A percentile compares a stretch with the other conserved stretches of the same genome.
phyloP scores from a whole-genome alignment of 2,888 invertebrate species.

The Troglohyphantes excavatus region DNA sequence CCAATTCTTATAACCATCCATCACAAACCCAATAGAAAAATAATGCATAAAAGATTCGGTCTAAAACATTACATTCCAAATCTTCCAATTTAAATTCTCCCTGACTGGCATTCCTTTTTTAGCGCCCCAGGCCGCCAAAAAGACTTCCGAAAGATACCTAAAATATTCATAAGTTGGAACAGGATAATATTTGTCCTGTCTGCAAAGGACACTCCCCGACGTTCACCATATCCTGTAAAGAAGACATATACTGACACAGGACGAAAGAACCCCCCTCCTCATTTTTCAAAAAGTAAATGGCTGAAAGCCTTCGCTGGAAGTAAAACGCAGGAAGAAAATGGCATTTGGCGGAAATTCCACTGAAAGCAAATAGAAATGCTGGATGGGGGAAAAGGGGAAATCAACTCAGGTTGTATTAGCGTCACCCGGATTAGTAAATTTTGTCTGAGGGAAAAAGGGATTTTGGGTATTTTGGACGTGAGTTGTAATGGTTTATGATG shows the following conservation, averaged over 20 bases:
- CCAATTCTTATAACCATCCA: no score
- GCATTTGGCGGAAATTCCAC: background rate
- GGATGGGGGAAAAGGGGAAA: background rate
- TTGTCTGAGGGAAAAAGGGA: background rate
- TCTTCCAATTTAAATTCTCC: no score
- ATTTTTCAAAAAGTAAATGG: slow-evolving; percentile 17
- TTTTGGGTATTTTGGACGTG: no score
- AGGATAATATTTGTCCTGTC: background rate
- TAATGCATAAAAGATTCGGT: no score
- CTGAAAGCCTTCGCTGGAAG: background rate
- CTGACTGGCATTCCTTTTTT: no score
- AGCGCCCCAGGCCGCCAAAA: no score
- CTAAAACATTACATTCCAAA: no score
- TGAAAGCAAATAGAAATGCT: slow-evolving; percentile 22
- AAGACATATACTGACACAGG: background rate
- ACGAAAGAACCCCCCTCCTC: background rate
- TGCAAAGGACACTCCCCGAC: background rate
- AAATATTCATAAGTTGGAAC: slow-evolving; percentile 23
- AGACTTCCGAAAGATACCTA: background rate
- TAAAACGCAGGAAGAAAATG: background rate
- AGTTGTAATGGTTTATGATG: no score
- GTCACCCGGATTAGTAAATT: slow-evolving; percentile 8
- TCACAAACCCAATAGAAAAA: no score
- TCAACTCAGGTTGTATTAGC: slow-evolving; percentile 4
- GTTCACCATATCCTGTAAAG: background rate